Evolutionary conservation across 2,113 vertebrate genomes (phyloP), one percentile per base, ranked within the genome.

Genomic region (Spilogale gracilis): DNA sequence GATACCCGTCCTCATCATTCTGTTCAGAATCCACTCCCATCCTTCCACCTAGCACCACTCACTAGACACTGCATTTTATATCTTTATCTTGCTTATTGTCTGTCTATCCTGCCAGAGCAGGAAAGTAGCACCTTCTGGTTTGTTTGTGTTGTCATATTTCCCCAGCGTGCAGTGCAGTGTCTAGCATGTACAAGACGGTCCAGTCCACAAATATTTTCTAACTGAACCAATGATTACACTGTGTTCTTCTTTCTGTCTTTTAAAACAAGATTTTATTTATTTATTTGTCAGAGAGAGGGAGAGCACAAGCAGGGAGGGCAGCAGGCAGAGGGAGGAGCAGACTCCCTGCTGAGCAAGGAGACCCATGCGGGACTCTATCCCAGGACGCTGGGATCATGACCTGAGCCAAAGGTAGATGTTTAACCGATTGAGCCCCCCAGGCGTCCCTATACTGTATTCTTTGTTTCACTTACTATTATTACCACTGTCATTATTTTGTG

Each of bases 11-110:
- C 25, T 74, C 50, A 1, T 17, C 1, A 7, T 43, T n/a, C 20
- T 20, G 0, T 32, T 32, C 18, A 54, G 25, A 21, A 16, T 9
- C 18, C 16, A 9, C 79, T 61, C 10, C 38, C 60, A 1, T 2
- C 1, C 30, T 11, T 17, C 6, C 9, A 1, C 61, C 43, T 30
- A 0, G 54, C 73, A 38, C 56, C 5, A 0, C 6, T 4, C 38
- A 16, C 67, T 3, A 3, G 9, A 2, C 18, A 5, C 56, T 61
- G 73, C 5, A 0, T 61, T 89, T 23, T 20, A 4, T 43, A 27
- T 86, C 73, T 50, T n/a, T 11, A 2, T 45, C 45, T 63, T 21
- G 18, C 18, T 65, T 76, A 27, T 43, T 60, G 25, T 82, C 71
- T 16, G 18, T 56, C 32, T 63, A 12, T 84, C 38, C n/a, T 25